These are phyloP conservation scores for Stenotaenia linearis DNA, from an alignment of 2,888 invertebrate genomes.

Conservation along the genomic window DNA sequence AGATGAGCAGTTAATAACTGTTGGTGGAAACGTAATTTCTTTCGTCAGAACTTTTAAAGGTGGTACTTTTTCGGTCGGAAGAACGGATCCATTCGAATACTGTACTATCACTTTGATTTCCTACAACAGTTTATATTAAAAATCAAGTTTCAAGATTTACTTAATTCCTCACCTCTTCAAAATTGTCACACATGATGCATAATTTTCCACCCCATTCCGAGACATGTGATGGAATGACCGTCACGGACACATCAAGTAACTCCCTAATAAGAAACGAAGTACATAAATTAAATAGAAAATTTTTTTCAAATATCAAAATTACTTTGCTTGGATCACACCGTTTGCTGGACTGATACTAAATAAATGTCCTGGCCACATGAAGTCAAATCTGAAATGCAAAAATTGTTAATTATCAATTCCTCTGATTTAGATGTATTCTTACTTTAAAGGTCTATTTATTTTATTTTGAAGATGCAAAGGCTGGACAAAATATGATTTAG, in stretches of 20 bases:
- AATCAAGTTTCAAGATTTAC: not conserved
- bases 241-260: not conserved
- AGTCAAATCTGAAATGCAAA: not conserved
- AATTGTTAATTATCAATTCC: not conserved
- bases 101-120: not conserved
- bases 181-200: not conserved
- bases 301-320: not conserved
- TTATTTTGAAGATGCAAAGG: not conserved
- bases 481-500: not conserved
- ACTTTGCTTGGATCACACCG: not conserved
- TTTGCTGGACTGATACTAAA: not conserved
- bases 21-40: not conserved
- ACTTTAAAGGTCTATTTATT: not conserved
- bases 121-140: not conserved
- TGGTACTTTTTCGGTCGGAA: not conserved
- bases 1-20: not conserved
- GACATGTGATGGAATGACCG: not conserved
- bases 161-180: not conserved
- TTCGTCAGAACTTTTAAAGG: not conserved
- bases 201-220: not conserved
- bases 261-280: not conserved
- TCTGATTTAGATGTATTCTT: not conserved
- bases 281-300: not conserved
- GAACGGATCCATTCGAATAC: not conserved
- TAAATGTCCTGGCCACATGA: constrained; percentile 7